Base-by-base conservation (phyloP, 2,113 vertebrate species). In the Oceanites oceanicus region DNA sequence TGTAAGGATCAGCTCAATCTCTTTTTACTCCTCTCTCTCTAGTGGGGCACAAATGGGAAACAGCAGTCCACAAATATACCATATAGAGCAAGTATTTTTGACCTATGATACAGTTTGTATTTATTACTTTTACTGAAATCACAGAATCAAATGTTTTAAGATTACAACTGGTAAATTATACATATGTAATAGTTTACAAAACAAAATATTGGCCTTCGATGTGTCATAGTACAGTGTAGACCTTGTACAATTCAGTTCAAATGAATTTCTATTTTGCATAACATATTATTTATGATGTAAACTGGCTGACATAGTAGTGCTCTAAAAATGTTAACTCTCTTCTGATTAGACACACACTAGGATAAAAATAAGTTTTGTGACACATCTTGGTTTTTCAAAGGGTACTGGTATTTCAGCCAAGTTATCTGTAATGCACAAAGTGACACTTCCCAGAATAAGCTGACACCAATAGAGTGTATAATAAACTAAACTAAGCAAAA, bases 81-180 rank as follows among this genome's bases (percentile, higher is more conserved):
- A 96, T 91, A 86, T 86, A 74, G 58, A 94, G 62, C 75, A 88
- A 93, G 14, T 94, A 75, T 81, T 88, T 86, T 86, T 92, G 87
- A 96, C 86, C 92, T 98, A 97, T 56, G 91, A 97, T 97, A 90
- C 61, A 94, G 73, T 93, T 94, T 91, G 67, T 91, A 94, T 98
- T 98, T 98, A 98, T 98, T 98, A 96, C 94, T 95, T 97, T 93
- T 91, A 96, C 93, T 88, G 91, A 97, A 97, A 92, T 94, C 96
- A 97, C 96, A 98, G 97, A 96, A 90, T 97, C 91, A 88, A 95
- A 80, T 97, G 68, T 93, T 97, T 96, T 95, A 96, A 93, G 93
- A 95, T 97, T 97, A 98, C 96, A 98, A 67, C 85, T 97, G 93
- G 89, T 93, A 97, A 97, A 95, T 97, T 93, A 96, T 75, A 98